phyloP scores from a whole-genome alignment of 1,140 invertebrate species.

The Pogonomyrmex barbatus region DNA sequence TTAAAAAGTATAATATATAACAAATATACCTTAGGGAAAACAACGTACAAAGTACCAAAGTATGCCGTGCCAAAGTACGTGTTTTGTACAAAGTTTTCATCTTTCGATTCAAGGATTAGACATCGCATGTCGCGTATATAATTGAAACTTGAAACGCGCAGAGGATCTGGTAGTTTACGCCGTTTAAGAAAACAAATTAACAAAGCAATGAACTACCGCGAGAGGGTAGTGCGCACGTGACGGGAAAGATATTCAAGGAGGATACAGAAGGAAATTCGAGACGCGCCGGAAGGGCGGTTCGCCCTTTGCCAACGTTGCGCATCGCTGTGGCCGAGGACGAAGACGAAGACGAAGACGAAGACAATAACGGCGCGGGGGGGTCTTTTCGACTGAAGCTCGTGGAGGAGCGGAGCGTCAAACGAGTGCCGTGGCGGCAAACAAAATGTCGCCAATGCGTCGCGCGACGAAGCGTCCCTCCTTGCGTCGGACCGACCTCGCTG shows the following conservation, averaged over 20 bases:
- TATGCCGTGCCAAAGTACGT: too few relatives aligned
- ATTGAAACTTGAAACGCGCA: neutral
- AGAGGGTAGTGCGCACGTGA: neutral
- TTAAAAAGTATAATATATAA: neutral
- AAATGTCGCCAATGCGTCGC: constrained; percentile 55
- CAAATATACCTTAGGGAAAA: neutral
- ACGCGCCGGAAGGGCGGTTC: neutral
- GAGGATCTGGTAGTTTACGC: neutral
- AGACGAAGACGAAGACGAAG: neutral
- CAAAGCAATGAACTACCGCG: neutral
- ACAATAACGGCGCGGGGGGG: neutral
- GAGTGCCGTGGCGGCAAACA: constrained; percentile 46
- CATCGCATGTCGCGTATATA: neutral
- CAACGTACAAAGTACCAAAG: too few relatives aligned
- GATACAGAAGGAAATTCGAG: neutral
- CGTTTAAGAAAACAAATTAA: neutral
- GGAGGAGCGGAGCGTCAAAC: constrained; percentile 11
- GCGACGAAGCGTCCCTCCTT: constrained; percentile 45
- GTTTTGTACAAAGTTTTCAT: neutral
- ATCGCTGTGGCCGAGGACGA: too few relatives aligned
- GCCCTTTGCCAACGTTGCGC: too few relatives aligned
- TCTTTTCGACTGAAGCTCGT: neutral
- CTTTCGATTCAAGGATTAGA: neutral
- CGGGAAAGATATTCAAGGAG: neutral
- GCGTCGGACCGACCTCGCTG: constrained; percentile 15